Evolutionary conservation across 2,888 invertebrate species (phyloP).

Genomic region (Macrophya alboannulata): DNA sequence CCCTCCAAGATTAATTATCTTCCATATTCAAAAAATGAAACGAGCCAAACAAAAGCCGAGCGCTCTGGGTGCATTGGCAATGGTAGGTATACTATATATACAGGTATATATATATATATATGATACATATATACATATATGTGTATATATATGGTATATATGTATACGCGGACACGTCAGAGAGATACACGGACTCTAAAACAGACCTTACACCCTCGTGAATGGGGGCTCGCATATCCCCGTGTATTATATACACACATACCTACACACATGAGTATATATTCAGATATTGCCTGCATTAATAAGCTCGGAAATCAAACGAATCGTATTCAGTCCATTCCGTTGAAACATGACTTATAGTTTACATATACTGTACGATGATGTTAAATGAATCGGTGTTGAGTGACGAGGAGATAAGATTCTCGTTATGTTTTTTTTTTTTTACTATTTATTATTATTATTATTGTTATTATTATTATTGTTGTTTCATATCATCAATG

Average conservation of each 20-base stretch:
- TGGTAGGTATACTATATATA: not conserved
- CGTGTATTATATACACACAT: not conserved
- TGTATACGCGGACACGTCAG: conserved; percentile 2
- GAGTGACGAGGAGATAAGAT: conserved; percentile 29
- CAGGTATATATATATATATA: not conserved
- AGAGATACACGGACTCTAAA: not conserved
- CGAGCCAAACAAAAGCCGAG: conserved; percentile 69
- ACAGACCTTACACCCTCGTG: conserved; percentile 7
- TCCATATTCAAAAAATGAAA: conserved; percentile 78
- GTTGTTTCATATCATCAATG: not conserved
- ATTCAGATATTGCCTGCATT: conserved; percentile 45
- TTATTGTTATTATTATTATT: not conserved
- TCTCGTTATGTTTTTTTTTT: not conserved
- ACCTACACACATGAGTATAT: not conserved
- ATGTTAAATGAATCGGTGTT: conserved; percentile 39
- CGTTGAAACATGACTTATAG: conserved; percentile 49
- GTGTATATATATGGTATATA: not conserved
- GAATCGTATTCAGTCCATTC: conserved; percentile 44
- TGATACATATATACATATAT: not conserved
- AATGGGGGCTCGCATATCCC: conserved; percentile 14
- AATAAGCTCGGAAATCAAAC: conserved; percentile 54
- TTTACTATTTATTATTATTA: not conserved
- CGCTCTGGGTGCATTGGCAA: conserved; percentile 57
- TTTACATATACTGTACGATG: not conserved
- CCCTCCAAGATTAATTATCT: conserved; percentile 79